Evolutionary conservation across 2,797 vertebrate genomes (phyloP), one percentile per base, ranked within the genome.

Genomic region (Odontamblyopus rebecca): DNA sequence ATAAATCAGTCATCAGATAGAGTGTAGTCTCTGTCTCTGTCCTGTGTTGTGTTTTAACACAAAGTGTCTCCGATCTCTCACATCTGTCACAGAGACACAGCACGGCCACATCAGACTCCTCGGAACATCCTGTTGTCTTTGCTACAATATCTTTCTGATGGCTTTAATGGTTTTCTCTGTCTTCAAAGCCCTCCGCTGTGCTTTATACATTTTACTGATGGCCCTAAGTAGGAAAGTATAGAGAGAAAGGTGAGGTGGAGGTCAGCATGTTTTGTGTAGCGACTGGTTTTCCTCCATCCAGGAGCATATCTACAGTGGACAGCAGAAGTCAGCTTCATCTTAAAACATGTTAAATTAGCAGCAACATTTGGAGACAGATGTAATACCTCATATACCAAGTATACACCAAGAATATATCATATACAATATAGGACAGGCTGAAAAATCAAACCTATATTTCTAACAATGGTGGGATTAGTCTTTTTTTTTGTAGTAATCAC

Each of bases 251-350:
- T 85, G 76, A 89, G 68, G 63, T 16, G 15, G 61, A 83, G 83
- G 86, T 86, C 74, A 41, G 69, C 29, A 30, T 48, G 29, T 65
- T 73, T 26, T 75, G 70, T 72, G 51, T 44, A 9, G 44, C 19
- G 4, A 63, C 83, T 91, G 86, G 41, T 83, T 88, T 88, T 81
- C 68, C 74, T 89, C 87, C 83, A 61, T 64, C 67, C 70, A 56
- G 76, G 15, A 68, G 69, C 38, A 64, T 64, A 84, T 85, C 54
- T 38, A 29, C 67, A 73, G 67, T 57, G 72, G 81, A 78, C 75
- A 68, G 73, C 70, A 61, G 72, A 48, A 68, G 75, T 85, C 78
- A 63, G n/a, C 63, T 76, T 50, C 53, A 67, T 56, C 70, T 5
- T 71, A 76, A 16, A 26, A 35, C 32, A 67, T 66, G 56, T 7